Conservation (phyloP, 2,888 invertebrate species). For the Brachylomia viminalis region DNA sequence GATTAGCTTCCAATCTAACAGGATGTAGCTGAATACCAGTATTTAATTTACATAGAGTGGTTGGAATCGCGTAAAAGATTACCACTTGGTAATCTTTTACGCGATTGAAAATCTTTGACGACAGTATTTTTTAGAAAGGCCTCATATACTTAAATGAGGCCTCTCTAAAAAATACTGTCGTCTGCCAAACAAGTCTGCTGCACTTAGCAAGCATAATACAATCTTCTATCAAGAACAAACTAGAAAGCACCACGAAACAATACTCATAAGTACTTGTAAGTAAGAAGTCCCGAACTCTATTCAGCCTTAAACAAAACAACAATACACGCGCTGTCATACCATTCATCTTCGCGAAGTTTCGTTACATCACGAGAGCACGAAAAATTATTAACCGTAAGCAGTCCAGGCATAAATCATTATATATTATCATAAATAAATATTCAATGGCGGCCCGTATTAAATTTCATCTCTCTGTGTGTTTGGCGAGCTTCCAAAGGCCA, state of each 20-base stretch:
- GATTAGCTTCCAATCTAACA: not conserved
- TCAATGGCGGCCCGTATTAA: constrained; percentile 86
- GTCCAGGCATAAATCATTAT: constrained; percentile 87
- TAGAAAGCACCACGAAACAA: constrained; percentile 10
- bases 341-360: constrained; percentile 59
- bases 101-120: too few species aligned
- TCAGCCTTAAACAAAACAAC: constrained; percentile 31
- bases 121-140: too few species aligned
- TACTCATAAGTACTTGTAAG: constrained; percentile 5
- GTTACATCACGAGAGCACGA: constrained; percentile 68
- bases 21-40: not conserved
- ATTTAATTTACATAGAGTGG: not conserved
- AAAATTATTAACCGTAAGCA: constrained; percentile 84
- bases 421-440: constrained; percentile 89
- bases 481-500: constrained; percentile 82
- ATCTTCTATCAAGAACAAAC: not conserved
- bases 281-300: constrained; percentile 15
- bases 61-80: not conserved
- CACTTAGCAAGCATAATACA: not conserved
- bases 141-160: too few species aligned
- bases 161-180: not conserved
- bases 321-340: constrained; percentile 55
- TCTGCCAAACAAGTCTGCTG: not conserved
- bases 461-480: constrained; percentile 82
- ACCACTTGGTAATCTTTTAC: too few species aligned